Evolutionary conservation across 2,797 vertebrate genomes (phyloP).

Genomic region (Enteromius thamalakanensis): DNA sequence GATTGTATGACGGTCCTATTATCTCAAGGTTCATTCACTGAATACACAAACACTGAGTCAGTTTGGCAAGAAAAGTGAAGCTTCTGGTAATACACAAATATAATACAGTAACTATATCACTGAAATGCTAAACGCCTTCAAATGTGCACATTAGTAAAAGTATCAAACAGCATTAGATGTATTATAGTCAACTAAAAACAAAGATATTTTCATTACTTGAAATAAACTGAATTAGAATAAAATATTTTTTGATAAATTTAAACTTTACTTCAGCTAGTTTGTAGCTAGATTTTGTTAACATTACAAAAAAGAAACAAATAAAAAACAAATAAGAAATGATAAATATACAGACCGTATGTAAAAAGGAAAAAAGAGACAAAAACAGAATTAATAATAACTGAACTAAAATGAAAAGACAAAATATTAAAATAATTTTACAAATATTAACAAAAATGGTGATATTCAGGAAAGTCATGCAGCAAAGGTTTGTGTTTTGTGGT

Average conservation of each 20-base stretch:
- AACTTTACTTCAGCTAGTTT: not conserved
- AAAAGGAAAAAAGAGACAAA: no score
- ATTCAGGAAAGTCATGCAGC: not conserved
- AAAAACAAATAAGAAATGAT: no score
- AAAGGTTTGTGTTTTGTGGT: not conserved
- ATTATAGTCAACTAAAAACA: not conserved
- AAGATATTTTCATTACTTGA: no score
- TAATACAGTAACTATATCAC: not conserved
- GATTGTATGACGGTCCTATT: not conserved
- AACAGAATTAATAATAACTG: not conserved
- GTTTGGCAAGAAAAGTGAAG: not conserved
- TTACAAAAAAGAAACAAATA: no score
- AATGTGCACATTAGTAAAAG: not conserved
- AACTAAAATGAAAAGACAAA: no score
- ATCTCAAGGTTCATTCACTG: not conserved
- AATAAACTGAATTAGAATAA: no score
- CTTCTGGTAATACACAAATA: not conserved
- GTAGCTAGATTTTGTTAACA: no score
- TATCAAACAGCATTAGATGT: not conserved
- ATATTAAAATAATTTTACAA: not conserved
- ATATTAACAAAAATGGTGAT: not conserved
- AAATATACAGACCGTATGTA: not conserved
- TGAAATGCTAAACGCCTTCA: not conserved
- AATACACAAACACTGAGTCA: not conserved
- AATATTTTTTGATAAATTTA: not conserved